A percentile compares a stretch with the other conserved stretches of the same genome.
phyloP scores from a whole-genome alignment of 2,888 invertebrate species.

The Agrochola lota region DNA sequence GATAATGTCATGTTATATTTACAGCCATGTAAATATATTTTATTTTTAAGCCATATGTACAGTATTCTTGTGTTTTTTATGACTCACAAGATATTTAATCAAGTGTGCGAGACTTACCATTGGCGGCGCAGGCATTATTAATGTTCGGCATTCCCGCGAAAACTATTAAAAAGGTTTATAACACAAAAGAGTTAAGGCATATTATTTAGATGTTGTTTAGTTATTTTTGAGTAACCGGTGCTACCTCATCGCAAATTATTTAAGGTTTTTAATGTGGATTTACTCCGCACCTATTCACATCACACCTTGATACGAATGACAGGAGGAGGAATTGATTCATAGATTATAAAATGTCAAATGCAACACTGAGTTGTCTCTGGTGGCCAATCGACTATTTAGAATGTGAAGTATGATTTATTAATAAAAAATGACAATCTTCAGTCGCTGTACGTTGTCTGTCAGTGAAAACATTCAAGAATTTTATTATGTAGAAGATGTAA shows the following conservation, averaged over 20 bases:
- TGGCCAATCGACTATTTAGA: conserved; percentile 21
- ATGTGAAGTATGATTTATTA: no score
- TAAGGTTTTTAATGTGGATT: conserved; percentile 72
- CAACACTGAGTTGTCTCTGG: conserved; percentile 52
- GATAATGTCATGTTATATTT: conserved; percentile 19
- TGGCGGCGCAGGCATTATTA: conserved; percentile 85
- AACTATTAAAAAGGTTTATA: conserved; percentile 76
- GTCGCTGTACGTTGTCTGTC: no score
- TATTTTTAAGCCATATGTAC: conserved; percentile 20
- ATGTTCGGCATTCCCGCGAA: conserved; percentile 87
- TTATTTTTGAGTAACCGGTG: conserved; percentile 75
- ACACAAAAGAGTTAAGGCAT: conserved; percentile 87
- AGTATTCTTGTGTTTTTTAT: conserved; percentile 60
- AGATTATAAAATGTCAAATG: conserved; percentile 58
- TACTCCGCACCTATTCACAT: conserved; percentile 74
- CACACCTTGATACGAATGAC: conserved; percentile 75
- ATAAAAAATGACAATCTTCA: background rate
- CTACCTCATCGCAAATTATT: conserved; percentile 86
- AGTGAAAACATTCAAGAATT: background rate
- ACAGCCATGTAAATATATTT: background rate
- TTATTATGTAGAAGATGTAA: background rate
- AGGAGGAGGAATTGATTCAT: conserved; percentile 44
- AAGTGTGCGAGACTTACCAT: conserved; percentile 84
- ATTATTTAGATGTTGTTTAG: conserved; percentile 82
- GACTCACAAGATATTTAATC: conserved; percentile 77